These are phyloP conservation scores for Neodontobutis hainanensis DNA, from an alignment of 2,113 vertebrate genomes.

Conservation along the genomic window DNA sequence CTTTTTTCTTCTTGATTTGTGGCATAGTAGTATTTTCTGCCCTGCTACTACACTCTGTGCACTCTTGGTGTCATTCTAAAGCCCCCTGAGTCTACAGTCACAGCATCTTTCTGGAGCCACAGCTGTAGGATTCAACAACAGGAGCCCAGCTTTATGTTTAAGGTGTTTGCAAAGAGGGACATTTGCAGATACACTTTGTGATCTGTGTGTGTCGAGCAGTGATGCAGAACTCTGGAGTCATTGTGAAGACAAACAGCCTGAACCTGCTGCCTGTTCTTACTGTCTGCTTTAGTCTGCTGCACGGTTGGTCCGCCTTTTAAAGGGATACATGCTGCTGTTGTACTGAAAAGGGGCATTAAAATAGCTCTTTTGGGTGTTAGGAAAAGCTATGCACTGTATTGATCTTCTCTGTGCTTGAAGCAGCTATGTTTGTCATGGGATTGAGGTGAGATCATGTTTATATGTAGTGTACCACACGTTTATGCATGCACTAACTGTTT, in stretches of 20 bases:
- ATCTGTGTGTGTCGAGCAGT: constrained; percentile 50
- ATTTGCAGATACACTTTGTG: constrained; percentile 29
- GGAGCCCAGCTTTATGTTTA: constrained; percentile 23
- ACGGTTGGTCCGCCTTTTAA: constrained; percentile 79
- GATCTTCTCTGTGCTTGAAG: constrained; percentile 39
- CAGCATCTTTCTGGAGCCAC: constrained; percentile 47
- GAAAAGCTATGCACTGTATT: constrained; percentile 30
- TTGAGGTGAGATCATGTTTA: constrained; percentile 28
- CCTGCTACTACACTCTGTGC: constrained; percentile 65
- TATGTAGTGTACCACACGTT: constrained; percentile 34
- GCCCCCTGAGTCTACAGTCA: constrained; percentile 48
- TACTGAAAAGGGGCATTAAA: constrained; percentile 55
- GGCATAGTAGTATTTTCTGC: constrained; percentile 73
- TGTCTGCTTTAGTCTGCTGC: constrained; percentile 73
- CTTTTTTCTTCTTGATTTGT: constrained; percentile 69
- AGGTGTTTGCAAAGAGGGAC: constrained; percentile 11
- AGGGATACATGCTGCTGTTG: constrained; percentile 61
- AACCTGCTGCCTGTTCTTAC: constrained; percentile 72
- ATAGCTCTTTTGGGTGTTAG: constrained; percentile 50
- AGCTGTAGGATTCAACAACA: constrained; percentile 14
- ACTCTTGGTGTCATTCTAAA: constrained; percentile 57
- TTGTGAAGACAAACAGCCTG: constrained; percentile 78
- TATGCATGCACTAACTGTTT: constrained; percentile 30
- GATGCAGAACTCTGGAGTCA: constrained; percentile 76
- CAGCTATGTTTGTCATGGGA: constrained; percentile 14